Percentiles rank a stretch among this genome's conserved stretches.
Conservation (phyloP, 2,797 vertebrate genomes). For the Tinamus major region DNA sequence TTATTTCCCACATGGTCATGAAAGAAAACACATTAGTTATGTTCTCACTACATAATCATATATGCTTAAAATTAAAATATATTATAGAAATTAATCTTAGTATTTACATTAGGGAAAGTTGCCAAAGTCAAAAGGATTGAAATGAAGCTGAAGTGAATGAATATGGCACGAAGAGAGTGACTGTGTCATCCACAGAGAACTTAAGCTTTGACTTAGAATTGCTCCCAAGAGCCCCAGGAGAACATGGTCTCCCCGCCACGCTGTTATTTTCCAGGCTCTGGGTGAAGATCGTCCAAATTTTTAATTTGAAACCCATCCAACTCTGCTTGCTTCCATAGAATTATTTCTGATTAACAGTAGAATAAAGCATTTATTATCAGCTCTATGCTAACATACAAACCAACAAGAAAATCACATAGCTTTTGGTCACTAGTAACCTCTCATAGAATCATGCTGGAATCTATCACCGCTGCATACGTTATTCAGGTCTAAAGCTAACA, state of each 20-base stretch:
- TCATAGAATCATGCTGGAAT: neutral
- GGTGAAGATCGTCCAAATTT: neutral
- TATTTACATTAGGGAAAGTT: neutral
- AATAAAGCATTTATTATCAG: neutral
- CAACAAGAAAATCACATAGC: neutral
- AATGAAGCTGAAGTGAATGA: neutral
- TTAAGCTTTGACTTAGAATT: neutral
- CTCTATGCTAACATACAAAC: neutral
- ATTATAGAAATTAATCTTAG: accelerated
- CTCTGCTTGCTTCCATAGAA: neutral
- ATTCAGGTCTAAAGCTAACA: neutral
- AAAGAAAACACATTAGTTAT: accelerated
- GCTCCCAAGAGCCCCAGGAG: neutral
- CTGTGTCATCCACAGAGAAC: accelerated
- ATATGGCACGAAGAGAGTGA: accelerated
- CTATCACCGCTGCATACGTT: neutral
- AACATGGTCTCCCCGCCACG: neutral
- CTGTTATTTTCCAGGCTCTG: neutral
- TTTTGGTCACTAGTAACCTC: neutral
- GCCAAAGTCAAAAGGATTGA: neutral
- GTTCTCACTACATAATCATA: neutral
- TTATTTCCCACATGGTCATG: neutral
- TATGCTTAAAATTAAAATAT: neutral
- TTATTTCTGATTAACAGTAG: neutral
- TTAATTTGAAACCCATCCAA: neutral